Percentiles rank a stretch among this genome's conserved stretches.
Conservation (phyloP, 2,888 invertebrate genomes). For the Bembecia ichneumoniformis region DNA sequence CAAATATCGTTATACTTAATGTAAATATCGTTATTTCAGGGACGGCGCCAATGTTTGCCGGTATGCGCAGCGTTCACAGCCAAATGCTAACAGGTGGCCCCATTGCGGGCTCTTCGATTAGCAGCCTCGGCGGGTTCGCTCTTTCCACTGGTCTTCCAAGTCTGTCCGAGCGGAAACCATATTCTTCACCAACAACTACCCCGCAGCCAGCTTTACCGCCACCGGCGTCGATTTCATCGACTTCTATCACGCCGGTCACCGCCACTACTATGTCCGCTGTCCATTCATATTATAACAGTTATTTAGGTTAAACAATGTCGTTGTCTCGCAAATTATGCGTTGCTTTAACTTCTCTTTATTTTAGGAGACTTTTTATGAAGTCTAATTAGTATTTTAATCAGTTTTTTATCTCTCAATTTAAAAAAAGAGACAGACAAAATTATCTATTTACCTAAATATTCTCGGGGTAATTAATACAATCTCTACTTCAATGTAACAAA, state of each 20-base stretch:
- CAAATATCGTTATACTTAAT: no score
- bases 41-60: slow-evolving; percentile 51
- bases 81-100: slow-evolving; percentile 53
- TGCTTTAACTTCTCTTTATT: no score
- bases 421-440: no score
- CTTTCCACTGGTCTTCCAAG: slow-evolving; percentile 50
- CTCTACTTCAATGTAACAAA: no score
- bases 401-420: no score
- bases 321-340: no score
- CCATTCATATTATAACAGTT: slow-evolving; percentile 42
- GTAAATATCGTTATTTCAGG: slow-evolving; percentile 34
- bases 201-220: slow-evolving; percentile 67
- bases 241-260: slow-evolving; percentile 51
- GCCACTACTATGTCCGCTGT: slow-evolving; percentile 46
- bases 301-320: not conserved
- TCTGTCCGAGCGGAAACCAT: slow-evolving; percentile 73
- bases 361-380: no score
- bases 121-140: slow-evolving; percentile 46
- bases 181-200: slow-evolving; percentile 67
- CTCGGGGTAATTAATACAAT: no score
- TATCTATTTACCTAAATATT: no score
- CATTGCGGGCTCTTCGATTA: slow-evolving; percentile 38
- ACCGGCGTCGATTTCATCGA: slow-evolving; percentile 32
- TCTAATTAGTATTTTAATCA: no score
- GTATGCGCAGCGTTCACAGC: slow-evolving; percentile 55